Evolutionary conservation across 1,140 invertebrate genomes (phyloP).

Genomic region (Heliconius melpomene): DNA sequence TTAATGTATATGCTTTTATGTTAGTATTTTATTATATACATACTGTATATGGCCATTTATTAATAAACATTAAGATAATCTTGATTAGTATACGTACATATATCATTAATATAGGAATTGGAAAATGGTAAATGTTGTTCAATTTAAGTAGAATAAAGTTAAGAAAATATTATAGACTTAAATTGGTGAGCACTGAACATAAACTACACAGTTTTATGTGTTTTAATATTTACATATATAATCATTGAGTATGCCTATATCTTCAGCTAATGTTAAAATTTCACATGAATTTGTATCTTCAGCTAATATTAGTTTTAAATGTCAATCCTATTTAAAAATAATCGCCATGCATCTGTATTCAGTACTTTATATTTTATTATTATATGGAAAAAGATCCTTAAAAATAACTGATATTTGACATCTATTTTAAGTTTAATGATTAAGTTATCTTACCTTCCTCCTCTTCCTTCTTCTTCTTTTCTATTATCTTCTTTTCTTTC

Average conservation of each 20-base stretch:
- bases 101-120: not conserved
- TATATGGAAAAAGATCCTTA: not conserved
- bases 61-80: not conserved
- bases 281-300: not conserved
- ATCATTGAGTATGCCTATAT: not conserved
- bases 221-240: conserved; percentile 3
- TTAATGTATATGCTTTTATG: conserved; percentile 33
- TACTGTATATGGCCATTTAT: not conserved
- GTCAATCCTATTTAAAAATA: not conserved
- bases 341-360: conserved; percentile 37
- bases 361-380: not conserved
- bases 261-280: not conserved
- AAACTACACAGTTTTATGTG: conserved; percentile 9
- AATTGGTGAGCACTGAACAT: not conserved
- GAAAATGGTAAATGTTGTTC: not conserved
- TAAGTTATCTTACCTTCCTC: not conserved
- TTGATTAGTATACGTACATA: not conserved
- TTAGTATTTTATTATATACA: conserved; percentile 2
- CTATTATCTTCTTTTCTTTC: conserved; percentile 36
- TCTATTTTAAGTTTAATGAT: not conserved
- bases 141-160: not conserved
- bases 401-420: not conserved
- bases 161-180: not conserved
- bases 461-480: not conserved
- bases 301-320: not conserved